Conservation (phyloP, 2,888 invertebrate species). For the Tenodera sinensis region DNA sequence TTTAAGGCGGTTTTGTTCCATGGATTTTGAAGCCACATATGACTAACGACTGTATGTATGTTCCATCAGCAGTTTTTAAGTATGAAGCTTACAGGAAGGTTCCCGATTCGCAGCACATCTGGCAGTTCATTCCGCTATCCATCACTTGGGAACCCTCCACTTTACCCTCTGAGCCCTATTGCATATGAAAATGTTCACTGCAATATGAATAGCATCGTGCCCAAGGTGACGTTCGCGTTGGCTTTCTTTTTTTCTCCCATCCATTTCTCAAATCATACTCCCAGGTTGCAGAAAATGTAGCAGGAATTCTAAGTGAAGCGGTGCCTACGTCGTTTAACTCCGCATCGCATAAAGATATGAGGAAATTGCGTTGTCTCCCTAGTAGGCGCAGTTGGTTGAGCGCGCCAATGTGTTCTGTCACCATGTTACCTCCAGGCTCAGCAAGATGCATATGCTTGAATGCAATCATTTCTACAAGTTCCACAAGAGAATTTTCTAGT, state of each 20-base stretch:
- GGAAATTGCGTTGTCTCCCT: no score
- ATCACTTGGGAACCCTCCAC: not conserved
- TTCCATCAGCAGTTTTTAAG: not conserved
- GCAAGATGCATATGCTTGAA: no score
- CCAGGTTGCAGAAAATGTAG: no score
- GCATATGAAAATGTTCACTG: not conserved
- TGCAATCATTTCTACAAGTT: no score
- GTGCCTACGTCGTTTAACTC: no score
- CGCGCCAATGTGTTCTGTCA: no score
- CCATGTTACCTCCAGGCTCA: no score
- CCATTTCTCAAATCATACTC: not conserved
- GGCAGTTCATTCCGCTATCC: not conserved
- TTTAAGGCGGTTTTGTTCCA: no score
- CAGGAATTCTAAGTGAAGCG: no score
- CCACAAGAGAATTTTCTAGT: no score
- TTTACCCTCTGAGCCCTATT: not conserved
- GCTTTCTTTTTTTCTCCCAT: not conserved
- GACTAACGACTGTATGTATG: not conserved
- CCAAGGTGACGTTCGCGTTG: not conserved
- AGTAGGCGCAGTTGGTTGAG: no score
- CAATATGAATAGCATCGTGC: not conserved
- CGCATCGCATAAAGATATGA: no score
- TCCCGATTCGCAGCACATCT: not conserved
- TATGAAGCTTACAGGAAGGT: not conserved
- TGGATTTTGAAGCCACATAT: not conserved